Evolutionary conservation across 2,113 vertebrate genomes (phyloP).

Genomic region (Ctenodactylus gundi): DNA sequence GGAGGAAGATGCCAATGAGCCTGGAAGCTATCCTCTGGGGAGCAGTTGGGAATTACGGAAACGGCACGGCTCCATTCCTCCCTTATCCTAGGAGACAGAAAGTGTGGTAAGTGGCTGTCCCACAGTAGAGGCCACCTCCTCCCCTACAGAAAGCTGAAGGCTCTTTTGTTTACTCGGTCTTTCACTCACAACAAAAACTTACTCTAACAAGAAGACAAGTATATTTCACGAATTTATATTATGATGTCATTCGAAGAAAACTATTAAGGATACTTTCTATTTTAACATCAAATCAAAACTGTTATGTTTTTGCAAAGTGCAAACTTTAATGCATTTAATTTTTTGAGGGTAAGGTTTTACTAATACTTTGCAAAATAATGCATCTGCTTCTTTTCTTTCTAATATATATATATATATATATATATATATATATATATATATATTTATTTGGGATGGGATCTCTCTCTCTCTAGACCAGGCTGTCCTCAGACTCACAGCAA

Average conservation of each 20-base stretch:
- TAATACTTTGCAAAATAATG: background rate
- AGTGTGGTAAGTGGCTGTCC: background rate
- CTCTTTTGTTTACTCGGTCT: background rate
- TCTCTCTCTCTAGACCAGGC: no score
- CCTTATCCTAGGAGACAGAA: background rate
- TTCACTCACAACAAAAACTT: fast-evolving
- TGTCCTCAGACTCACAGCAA: no score
- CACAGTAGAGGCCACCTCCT: background rate
- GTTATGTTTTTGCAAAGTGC: background rate
- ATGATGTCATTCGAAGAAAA: background rate
- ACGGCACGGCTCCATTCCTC: background rate
- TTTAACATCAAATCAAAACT: background rate
- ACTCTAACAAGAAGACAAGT: background rate
- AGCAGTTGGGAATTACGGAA: background rate
- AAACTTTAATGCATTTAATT: background rate
- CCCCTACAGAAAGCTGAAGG: background rate
- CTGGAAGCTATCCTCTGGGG: background rate
- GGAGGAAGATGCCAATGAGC: background rate
- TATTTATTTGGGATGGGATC: background rate
- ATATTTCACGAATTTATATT: no score
- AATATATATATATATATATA: no score
- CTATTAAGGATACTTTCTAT: background rate
- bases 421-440: background rate
- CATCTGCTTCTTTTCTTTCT: no score
- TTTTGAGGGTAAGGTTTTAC: background rate